Evolutionary conservation across 30 jellyfish, hydroid and myxozoan genomes (phyloP), one percentile per base, ranked within the genome.

Genomic region (Catostylus mosaicus): DNA sequence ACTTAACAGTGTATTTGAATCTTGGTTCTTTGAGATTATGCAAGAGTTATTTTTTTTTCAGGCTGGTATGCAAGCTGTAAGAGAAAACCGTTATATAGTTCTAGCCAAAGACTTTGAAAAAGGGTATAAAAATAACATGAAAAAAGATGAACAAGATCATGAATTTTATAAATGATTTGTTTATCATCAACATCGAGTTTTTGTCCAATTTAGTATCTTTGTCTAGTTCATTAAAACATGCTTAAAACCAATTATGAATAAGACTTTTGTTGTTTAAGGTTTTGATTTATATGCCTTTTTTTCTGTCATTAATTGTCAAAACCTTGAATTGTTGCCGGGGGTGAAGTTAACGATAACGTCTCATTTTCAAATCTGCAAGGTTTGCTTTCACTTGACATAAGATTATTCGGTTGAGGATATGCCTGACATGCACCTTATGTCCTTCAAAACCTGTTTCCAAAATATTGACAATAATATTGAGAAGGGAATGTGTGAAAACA

Each of bases 21-120:
- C n/a, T n/a, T n/a, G n/a, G n/a, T n/a, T n/a, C n/a, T n/a, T n/a
- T n/a, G n/a, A n/a, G n/a, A n/a, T n/a, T n/a, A n/a, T n/a, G n/a
- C n/a, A n/a, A n/a, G n/a, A n/a, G n/a, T n/a, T 50, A 27, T 36
- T 31, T 36, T 32, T 43, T 34, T 67, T 60, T 33, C 43, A 95
- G 99, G 99, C 99, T 54, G 99, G 99, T 19, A 95, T 95, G 99
- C 99, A 95, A 75, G 99, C 99, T 23, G 99, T 95, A 20, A 82
- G 99, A 8, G 99, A 95, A 75, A 95, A 95, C 68, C 89, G 99
- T 30, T 95, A 88, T 65, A 88, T 89, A 30, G 99, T 95, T 22
- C 63, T 89, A 66, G 94, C 99, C n/a, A 95, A 89, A 75, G 99
- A 95, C 97, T 95, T 95, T 80, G 99, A 95, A 83, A 95, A 95